Base-by-base conservation (phyloP, 2,113 vertebrate species). In the Accipiter virgatus region DNA sequence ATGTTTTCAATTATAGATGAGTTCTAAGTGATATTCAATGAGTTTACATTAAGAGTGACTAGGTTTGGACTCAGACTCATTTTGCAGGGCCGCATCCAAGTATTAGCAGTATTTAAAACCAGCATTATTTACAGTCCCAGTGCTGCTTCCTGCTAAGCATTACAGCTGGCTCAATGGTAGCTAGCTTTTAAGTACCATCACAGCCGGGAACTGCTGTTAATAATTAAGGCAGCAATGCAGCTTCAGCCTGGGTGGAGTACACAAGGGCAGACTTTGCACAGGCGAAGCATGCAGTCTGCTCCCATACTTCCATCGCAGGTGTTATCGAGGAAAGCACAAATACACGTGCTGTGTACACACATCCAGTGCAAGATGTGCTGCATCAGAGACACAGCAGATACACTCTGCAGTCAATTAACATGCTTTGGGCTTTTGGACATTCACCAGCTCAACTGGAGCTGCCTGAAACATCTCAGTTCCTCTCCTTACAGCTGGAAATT, bases 271-370 rank as follows among this genome's bases (percentile, higher is more conserved):
- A 5, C n/a, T n/a, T 9, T 25, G 25, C 63, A 16, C 1, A 21
- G 29, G 6, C 25, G 6, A n/a, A 29, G 40, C 16, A 1, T 7
- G 45, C 25, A 15, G 40, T 11, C 52, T 26, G 68, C 53, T 59
- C n/a, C 56, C 55, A 1, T 6, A 4, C 31, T 10, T 26, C 48
- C 61, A 31, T 2, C 2, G 0, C 11, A 4, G 43, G 3, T 1
- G 6, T 8, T 10, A 11, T 2, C 10, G 1, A 55, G 42, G 50
- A 36, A 8, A 52, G 63, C 7, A 3, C 31, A 18, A 14, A n/a
- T 21, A 32, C 11, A 8, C 2, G 0, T 4, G 45, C 36, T 10
- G 22, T 11, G n/a, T 5, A 18, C 48, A 2, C 21, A 1, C 1
- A 17, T 4, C 48, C 52, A 8, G 67, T 0, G 27, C 38, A 17